Base-by-base conservation (phyloP, 2,113 vertebrate genomes). In the Cavia aperea region DNA sequence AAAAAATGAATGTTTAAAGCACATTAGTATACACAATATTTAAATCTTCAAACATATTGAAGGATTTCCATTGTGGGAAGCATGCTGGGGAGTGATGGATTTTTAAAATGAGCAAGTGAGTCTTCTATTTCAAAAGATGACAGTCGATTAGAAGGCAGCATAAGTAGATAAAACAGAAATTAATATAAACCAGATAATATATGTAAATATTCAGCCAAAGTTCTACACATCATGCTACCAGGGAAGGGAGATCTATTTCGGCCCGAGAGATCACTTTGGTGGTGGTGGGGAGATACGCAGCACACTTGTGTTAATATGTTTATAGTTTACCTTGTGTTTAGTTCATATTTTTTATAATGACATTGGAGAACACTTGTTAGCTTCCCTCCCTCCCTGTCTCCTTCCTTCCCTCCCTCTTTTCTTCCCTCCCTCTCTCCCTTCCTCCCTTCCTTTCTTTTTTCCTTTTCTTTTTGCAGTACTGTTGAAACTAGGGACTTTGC, bases 21-120 rank as follows among this genome's bases (percentile, higher is more conserved):
- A 15, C 7, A 51, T 19, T 73, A 26, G 26, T 58, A 73, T 78
- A 86, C 7, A 63, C 46, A 75, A 3, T 93, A 83, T 90, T 94
- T 83, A 93, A 83, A 86, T 94, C 46, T 54, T 70, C 86, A 81
- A 68, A 94, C 79, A 88, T 93, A 86, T 90, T 81, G 75, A 94
- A 93, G 68, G 83, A 94, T 94, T 96, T 94, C n/a, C 43, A 78
- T 43, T 36, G 13, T 43, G 82, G 62, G 78, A 87, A 93, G 36
- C 19, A 0, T 75, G 31, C 39, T 93, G 24, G 29, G 19, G 36
- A 87, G 23, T 87, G 82, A 43, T 58, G 29, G 54, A 31, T 70
- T 75, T 95, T 94, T 95, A n/a, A 63, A 92, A 94, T 84, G 24
- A 84, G 14, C 75, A 77, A 88, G 46, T 54, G 36, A 78, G n/a